phyloP scores from a whole-genome alignment of 2,888 invertebrate species.

The Drosophila infuscata region DNA sequence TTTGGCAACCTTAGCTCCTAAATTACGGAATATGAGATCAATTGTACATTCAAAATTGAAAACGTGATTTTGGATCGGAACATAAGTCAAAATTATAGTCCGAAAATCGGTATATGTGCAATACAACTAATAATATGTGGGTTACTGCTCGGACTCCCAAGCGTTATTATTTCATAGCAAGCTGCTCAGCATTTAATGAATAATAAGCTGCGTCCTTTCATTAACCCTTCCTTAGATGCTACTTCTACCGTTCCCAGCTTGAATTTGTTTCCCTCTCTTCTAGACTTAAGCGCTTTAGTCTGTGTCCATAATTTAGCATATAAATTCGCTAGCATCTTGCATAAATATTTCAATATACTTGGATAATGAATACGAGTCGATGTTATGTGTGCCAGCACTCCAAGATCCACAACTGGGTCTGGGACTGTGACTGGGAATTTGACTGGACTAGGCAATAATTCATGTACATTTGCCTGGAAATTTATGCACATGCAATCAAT shows the following conservation, averaged over 20 bases:
- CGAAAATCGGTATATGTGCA: too few species aligned
- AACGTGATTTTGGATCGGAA: too few species aligned
- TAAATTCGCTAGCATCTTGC: constrained; percentile 27
- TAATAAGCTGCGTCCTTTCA: not conserved
- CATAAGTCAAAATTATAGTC: too few species aligned
- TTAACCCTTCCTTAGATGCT: not conserved
- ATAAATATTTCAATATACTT: constrained; percentile 45
- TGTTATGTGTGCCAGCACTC: constrained; percentile 1
- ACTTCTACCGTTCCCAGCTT: not conserved
- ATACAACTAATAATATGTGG: not conserved
- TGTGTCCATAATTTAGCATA: constrained; percentile 45
- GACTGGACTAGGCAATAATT: constrained; percentile 59
- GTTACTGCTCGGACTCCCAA: not conserved
- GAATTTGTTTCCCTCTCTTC: not conserved
- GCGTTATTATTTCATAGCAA: not conserved
- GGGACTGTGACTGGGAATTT: constrained; percentile 2
- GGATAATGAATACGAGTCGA: constrained; percentile 17
- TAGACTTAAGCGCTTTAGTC: constrained; percentile 18
- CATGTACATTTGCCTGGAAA: constrained; percentile 67
- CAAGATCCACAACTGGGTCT: constrained; percentile 4
- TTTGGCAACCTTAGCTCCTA: too few species aligned
- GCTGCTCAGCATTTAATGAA: not conserved
- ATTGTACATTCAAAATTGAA: too few species aligned
- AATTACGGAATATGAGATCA: too few species aligned
- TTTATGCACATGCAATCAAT: constrained; percentile 72